These are phyloP conservation scores for Thera britannica DNA, from an alignment of 2,888 invertebrate species.

Conservation along the genomic window DNA sequence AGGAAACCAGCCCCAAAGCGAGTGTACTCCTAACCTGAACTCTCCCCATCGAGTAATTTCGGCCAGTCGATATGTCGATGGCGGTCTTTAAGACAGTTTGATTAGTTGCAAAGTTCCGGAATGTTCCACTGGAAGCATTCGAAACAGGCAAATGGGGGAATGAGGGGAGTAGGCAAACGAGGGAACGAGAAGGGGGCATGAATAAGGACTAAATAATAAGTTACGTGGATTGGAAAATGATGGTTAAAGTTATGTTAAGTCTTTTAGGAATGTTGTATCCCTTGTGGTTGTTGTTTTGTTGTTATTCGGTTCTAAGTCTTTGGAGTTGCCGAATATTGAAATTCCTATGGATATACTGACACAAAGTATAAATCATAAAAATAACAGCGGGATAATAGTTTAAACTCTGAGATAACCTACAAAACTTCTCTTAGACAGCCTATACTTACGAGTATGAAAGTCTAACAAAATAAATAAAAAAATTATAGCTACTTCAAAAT, in stretches of 20 bases:
- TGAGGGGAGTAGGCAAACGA: constrained; percentile 21
- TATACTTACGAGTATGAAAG: too few relatives aligned
- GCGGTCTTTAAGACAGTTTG: constrained; percentile 75
- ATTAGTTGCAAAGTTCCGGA: constrained; percentile 70
- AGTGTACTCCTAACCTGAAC: constrained; percentile 42
- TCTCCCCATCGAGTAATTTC: constrained; percentile 54
- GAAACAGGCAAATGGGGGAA: constrained; percentile 30
- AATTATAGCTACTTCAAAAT: too few relatives aligned
- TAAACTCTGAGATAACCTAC: too few relatives aligned
- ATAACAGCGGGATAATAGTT: too few relatives aligned
- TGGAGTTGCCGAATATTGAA: too few relatives aligned
- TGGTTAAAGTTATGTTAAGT: constrained; percentile 19
- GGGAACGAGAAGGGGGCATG: constrained; percentile 9
- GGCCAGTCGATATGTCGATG: constrained; percentile 68
- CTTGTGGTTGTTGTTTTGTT: too few relatives aligned
- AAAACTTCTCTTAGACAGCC: too few relatives aligned
- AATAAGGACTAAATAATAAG: constrained; percentile 25
- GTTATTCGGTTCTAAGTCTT: too few relatives aligned
- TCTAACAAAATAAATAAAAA: too few relatives aligned
- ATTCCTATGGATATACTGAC: too few relatives aligned
- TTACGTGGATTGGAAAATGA: constrained; percentile 25
- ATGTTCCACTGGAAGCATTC: constrained; percentile 36
- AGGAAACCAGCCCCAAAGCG: constrained; percentile 21
- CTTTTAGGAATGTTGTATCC: background rate
- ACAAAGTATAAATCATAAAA: too few relatives aligned